Conservation (phyloP, 2,888 invertebrate species). For the Tipula lateralis region DNA sequence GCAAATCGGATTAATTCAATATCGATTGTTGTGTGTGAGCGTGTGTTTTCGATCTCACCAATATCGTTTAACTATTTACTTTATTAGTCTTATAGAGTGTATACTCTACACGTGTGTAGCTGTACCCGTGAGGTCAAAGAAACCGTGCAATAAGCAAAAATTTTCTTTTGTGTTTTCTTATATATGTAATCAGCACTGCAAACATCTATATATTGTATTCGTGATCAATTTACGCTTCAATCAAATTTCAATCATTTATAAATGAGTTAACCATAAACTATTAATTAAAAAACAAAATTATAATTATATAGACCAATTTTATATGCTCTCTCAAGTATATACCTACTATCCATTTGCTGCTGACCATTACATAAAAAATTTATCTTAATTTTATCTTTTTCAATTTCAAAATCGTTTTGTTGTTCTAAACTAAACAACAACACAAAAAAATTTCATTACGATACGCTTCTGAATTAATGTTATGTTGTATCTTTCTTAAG, state of each 20-base stretch:
- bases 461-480: slow-evolving; percentile 24
- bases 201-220: not conserved
- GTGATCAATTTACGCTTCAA: slow-evolving; percentile 19
- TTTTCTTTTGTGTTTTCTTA: not conserved
- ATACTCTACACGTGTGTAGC: no score
- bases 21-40: no score
- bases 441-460: not conserved
- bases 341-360: not conserved
- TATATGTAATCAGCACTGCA: not conserved
- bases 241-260: not conserved
- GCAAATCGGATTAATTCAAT: not conserved
- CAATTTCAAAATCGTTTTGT: not conserved
- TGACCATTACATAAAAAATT: slow-evolving; percentile 4
- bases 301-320: not conserved
- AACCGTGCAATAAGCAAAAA: not conserved
- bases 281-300: not conserved
- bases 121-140: no score
- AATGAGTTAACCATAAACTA: slow-evolving; percentile 1
- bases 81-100: not conserved
- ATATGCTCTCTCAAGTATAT: not conserved
- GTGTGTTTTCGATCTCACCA: no score
- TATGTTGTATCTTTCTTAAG: not conserved
- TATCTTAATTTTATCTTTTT: slow-evolving; percentile 24
- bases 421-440: not conserved
- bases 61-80: not conserved